A percentile compares a stretch with the other conserved stretches of the same genome.
Conservation (phyloP, 2,797 vertebrate species). For the Leucoraja ocellata region DNA sequence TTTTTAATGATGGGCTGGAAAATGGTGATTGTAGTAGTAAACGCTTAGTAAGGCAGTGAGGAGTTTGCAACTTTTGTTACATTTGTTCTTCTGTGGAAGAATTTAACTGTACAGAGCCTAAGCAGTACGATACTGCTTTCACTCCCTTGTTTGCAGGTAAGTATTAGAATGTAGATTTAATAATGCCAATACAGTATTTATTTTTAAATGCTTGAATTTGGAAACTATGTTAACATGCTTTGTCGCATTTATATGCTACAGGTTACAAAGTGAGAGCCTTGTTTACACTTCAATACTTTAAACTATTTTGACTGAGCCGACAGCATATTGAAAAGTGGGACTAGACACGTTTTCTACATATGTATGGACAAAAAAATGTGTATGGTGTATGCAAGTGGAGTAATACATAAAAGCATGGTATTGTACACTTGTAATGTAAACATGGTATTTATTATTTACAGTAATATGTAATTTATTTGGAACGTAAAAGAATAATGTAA, state of each 20-base stretch:
- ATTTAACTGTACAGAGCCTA: constrained; percentile 38
- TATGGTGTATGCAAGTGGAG: constrained; percentile 59
- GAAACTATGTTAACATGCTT: constrained; percentile 97
- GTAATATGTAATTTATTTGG: constrained; percentile 37
- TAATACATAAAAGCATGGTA: constrained; percentile 39
- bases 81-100: constrained; percentile 31
- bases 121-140: constrained; percentile 39
- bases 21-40: background rate
- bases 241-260: constrained; percentile 99
- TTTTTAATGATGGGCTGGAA: background rate
- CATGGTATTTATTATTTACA: constrained; percentile 32
- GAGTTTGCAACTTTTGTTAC: background rate
- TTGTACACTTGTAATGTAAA: constrained; percentile 39
- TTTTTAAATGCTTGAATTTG: constrained; percentile 71
- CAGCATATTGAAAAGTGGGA: constrained; percentile 95
- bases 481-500: constrained; percentile 36
- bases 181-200: constrained; percentile 67
- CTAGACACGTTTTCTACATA: constrained; percentile 82
- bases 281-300: constrained; percentile 97
- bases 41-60: background rate
- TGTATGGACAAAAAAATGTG: constrained; percentile 80
- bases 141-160: constrained; percentile 57
- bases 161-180: constrained; percentile 65
- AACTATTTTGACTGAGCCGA: constrained; percentile 93
- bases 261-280: constrained; percentile 99